Evolutionary conservation across 2,797 vertebrate species (phyloP).

Genomic region (Enteromius paludinosus): DNA sequence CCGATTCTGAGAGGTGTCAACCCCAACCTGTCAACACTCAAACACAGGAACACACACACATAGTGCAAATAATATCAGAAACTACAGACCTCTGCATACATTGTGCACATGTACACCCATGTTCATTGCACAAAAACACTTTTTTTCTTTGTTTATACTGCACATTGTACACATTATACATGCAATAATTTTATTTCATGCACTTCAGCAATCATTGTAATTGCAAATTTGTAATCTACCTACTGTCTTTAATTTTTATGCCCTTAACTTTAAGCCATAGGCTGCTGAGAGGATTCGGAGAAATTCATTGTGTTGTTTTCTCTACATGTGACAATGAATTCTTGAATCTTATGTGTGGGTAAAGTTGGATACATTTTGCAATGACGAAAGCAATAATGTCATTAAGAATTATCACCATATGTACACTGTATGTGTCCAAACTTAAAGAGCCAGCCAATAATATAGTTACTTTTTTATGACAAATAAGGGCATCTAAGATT

Average conservation of each 20-base stretch:
- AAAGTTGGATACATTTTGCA: not conserved
- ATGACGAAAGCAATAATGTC: not conserved
- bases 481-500: not conserved
- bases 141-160: not conserved
- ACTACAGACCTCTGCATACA: not conserved
- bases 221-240: not conserved
- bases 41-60: not conserved
- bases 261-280: not conserved
- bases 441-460: not conserved
- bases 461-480: not conserved
- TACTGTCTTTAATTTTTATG: not conserved
- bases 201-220: not conserved
- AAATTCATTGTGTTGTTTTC: not conserved
- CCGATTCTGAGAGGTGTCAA: not conserved
- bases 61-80: not conserved
- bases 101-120: not conserved
- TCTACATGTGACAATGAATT: not conserved
- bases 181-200: not conserved
- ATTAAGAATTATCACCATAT: not conserved
- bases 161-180: not conserved
- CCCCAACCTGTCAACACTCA: not conserved
- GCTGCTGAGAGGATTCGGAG: not conserved
- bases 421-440: not conserved
- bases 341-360: not conserved
- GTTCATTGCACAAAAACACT: not conserved